A percentile compares a stretch with the other conserved stretches of the same genome.
These are phyloP conservation scores for Pseudomugil gertrudae DNA, from an alignment of 2,797 vertebrate species.

Conservation along the genomic window DNA sequence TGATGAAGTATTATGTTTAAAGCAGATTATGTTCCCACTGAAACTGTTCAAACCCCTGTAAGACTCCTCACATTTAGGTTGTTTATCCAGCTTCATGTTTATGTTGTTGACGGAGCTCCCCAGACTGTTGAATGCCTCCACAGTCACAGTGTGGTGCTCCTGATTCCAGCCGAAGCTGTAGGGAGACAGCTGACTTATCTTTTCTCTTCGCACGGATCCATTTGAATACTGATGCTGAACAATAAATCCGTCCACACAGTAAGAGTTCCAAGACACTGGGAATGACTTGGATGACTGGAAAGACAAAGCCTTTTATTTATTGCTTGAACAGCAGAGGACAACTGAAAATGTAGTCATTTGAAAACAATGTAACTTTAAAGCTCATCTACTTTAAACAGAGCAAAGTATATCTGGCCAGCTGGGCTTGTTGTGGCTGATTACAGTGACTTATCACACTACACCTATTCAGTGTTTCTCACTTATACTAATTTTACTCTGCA, in stretches of 20 bases:
- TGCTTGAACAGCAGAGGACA: neutral
- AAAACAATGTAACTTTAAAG: neutral
- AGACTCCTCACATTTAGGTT: conserved; percentile 71
- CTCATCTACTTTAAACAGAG: neutral
- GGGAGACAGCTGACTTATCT: conserved; percentile 70
- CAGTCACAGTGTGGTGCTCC: conserved; percentile 80
- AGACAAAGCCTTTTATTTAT: conserved; percentile 4
- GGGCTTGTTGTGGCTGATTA: too few species aligned
- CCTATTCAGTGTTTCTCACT: neutral
- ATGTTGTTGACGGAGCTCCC: conserved; percentile 86
- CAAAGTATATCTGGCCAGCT: neutral
- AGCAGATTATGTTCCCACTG: neutral
- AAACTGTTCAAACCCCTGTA: neutral
- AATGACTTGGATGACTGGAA: conserved; percentile 50
- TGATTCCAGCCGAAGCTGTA: conserved; percentile 87
- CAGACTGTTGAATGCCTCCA: conserved; percentile 87
- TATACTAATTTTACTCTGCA: neutral
- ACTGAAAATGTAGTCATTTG: neutral
- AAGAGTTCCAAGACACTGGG: conserved; percentile 62
- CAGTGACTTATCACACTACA: neutral
- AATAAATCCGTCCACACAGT: conserved; percentile 85
- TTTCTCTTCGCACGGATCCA: conserved; percentile 70
- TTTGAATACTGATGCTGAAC: conserved; percentile 73
- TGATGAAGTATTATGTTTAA: neutral
- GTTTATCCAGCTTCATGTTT: conserved; percentile 86